Base-by-base conservation (phyloP, 2,797 vertebrate species). In the Ispidina picta region DNA sequence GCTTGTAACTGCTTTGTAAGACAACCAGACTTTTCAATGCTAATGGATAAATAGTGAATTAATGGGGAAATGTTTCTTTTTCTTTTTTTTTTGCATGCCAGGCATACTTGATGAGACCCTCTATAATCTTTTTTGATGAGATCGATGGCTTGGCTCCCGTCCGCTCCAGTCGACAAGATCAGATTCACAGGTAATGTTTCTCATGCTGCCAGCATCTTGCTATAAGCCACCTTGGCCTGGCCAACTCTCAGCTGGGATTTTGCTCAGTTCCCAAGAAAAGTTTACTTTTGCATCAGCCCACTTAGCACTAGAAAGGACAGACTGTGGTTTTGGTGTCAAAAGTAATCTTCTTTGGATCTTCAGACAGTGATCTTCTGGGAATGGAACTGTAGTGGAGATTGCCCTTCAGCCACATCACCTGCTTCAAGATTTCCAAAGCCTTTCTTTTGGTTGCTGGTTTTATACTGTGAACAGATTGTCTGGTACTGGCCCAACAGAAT, bases 101-200 rank as follows among this genome's bases (percentile, higher is more conserved):
- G 99, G 99, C 99, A 64, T 99, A 99, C 96, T 98, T 99, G 97
- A 99, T 99, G 99, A 99, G 99, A 97, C 99, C 99, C 28, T 99
- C 99, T 60, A 99, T 99, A 93, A 99, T 99, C 93, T 99, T 99
- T 97, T 99, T 99, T 97, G 99, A 99, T 97, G 99, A 99, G 97
- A 99, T 99, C 87, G 99, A 99, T 97, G 99, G 99, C 63, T 98
- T 99, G 97, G 99, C 99, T 97, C 99, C 99, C 62, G 99, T 99
- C 96, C 99, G 99, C 92, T 99, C 99, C 85, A 99, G 99, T 96
- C 98, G 99, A 95, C 99, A 99, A 97, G 99, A 99, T 97, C 99
- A 99, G 97, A 99, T 99, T 96, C 99, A 99, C 97, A 99, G 99
- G 99, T 99, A 97, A 77, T 77, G 71, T 72, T 93, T 39, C 20